Conservation (phyloP, 2,888 invertebrate genomes). For the Macrosiphum euphorbiae region DNA sequence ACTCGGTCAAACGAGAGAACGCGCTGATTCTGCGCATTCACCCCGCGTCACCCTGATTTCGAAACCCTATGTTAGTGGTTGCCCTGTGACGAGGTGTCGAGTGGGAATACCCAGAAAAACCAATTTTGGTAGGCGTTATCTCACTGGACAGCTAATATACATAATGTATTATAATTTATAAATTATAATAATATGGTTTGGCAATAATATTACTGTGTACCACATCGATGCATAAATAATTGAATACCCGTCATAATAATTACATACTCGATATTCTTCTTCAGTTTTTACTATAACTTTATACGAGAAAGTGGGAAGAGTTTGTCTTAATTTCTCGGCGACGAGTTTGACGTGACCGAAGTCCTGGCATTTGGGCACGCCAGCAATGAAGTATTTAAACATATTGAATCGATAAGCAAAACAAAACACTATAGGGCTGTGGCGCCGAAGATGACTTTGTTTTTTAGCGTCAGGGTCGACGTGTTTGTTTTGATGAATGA, state of each 20-base stretch:
- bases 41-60: too few species aligned
- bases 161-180: too few species aligned
- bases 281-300: slow-evolving; percentile 29
- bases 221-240: neutral
- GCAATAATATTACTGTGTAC: neutral
- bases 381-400: slow-evolving; percentile 50
- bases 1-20: too few species aligned
- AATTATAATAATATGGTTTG: neutral
- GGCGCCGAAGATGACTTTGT: neutral
- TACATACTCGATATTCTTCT: slow-evolving; percentile 43
- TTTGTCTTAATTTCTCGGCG: slow-evolving; percentile 39
- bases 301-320: slow-evolving; percentile 38
- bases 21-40: too few species aligned
- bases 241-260: neutral
- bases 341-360: slow-evolving; percentile 36
- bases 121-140: too few species aligned
- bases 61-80: too few species aligned
- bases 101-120: too few species aligned
- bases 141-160: too few species aligned
- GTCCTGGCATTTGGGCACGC: slow-evolving; percentile 31
- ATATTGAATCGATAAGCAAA: neutral
- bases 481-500: neutral
- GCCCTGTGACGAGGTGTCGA: too few species aligned
- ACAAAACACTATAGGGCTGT: neutral
- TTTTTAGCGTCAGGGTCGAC: neutral